Conservation (phyloP, 2,888 invertebrate species). For the Oscheius sp. region DNA sequence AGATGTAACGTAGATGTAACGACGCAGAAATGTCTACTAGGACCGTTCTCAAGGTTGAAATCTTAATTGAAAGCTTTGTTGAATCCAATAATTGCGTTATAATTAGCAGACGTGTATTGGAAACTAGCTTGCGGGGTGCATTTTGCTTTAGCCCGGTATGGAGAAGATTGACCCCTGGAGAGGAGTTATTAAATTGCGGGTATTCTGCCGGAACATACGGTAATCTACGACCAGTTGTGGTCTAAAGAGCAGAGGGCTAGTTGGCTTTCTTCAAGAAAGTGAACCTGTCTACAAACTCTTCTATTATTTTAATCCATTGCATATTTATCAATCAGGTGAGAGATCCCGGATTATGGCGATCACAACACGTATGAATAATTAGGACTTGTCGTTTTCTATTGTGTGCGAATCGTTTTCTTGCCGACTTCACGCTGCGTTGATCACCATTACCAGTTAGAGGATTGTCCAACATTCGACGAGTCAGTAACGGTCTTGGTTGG, state of each 20-base stretch:
- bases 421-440: constrained; percentile 2
- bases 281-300: neutral
- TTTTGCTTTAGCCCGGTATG: neutral
- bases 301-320: neutral
- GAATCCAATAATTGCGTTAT: neutral
- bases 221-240: constrained; percentile 14
- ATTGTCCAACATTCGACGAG: neutral
- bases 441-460: constrained; percentile 16
- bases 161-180: constrained; percentile 3
- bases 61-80: neutral
- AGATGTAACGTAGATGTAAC: neutral
- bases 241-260: constrained; percentile 17
- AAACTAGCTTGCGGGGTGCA: too few species aligned
- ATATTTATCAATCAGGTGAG: neutral
- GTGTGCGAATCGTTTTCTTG: constrained; percentile 13
- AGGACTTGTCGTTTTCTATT: neutral
- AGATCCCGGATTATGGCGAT: neutral
- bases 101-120: neutral
- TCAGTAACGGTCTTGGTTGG: neutral
- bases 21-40: neutral
- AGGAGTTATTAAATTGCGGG: constrained; percentile 4
- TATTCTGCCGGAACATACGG: constrained; percentile 18
- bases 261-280: constrained; percentile 21
- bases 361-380: neutral
- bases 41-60: too few species aligned